Percentiles rank a stretch among this genome's conserved stretches.
These are phyloP conservation scores for Sprattus sprattus DNA, from an alignment of 2,113 vertebrate species.

Conservation along the genomic window DNA sequence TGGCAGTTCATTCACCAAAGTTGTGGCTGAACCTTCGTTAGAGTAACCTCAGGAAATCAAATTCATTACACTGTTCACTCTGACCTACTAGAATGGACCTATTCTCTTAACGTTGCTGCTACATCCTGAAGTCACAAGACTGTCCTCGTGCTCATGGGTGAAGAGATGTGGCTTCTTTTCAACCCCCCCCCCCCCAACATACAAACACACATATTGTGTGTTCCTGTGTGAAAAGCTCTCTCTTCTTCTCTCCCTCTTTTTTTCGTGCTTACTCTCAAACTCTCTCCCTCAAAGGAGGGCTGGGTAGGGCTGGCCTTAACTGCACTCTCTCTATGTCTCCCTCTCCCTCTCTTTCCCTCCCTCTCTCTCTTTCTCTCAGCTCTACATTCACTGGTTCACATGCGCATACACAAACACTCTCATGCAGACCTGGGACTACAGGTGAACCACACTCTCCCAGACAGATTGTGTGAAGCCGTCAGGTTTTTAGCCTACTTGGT, in stretches of 20 bases:
- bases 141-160: slow-evolving; percentile 43
- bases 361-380: not conserved
- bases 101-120: slow-evolving; percentile 37
- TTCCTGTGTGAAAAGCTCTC: not conserved
- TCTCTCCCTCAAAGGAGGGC: not conserved
- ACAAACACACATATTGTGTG: slow-evolving; percentile 8
- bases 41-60: slow-evolving; percentile 31
- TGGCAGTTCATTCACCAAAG: slow-evolving; percentile 10
- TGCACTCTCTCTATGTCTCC: not conserved
- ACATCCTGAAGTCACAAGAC: slow-evolving; percentile 50
- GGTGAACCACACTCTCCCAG: slow-evolving; percentile 4
- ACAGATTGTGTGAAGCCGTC: not conserved
- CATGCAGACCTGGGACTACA: slow-evolving; percentile 16
- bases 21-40: slow-evolving; percentile 5
- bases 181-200: not conserved
- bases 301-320: slow-evolving; percentile 2
- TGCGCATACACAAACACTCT: slow-evolving; percentile 8
- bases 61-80: slow-evolving; percentile 17
- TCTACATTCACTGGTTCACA: not conserved
- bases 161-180: slow-evolving; percentile 20
- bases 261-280: not conserved
- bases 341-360: not conserved
- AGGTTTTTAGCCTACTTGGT: not conserved
- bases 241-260: not conserved
- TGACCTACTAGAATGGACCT: slow-evolving; percentile 33